phyloP scores from a whole-genome alignment of 1,140 invertebrate species.

The Antheraea pernyi region DNA sequence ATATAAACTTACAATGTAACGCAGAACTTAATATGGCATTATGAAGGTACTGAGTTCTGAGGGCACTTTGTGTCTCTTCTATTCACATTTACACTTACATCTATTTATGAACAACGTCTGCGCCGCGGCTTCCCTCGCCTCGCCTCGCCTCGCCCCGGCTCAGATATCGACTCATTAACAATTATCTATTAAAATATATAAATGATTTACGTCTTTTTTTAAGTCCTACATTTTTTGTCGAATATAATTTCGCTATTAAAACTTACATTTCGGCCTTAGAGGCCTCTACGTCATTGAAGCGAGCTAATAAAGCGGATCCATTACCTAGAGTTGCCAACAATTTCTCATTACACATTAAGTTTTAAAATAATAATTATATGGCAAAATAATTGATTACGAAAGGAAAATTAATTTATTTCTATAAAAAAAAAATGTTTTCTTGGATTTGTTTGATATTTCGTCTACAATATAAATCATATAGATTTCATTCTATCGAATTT shows the following conservation, averaged over 20 bases:
- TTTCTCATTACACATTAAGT: too few relatives aligned
- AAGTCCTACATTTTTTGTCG: not conserved
- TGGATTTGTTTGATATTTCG: too few relatives aligned
- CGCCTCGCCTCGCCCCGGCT: too few relatives aligned
- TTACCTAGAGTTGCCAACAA: too few relatives aligned
- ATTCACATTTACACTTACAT: slow-evolving; percentile 6
- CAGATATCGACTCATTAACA: not conserved
- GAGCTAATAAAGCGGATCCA: not conserved
- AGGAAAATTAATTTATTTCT: too few relatives aligned
- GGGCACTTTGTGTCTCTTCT: slow-evolving; percentile 5
- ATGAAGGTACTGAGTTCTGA: slow-evolving; percentile 13
- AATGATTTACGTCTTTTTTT: not conserved
- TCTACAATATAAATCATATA: too few relatives aligned
- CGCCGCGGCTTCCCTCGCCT: too few relatives aligned
- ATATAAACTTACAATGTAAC: slow-evolving; percentile 6
- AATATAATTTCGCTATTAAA: not conserved
- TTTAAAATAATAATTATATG: too few relatives aligned
- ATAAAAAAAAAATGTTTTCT: too few relatives aligned
- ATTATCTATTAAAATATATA: not conserved
- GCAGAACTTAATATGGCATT: slow-evolving; percentile 34
- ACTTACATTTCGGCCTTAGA: not conserved
- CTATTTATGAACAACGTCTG: not conserved
- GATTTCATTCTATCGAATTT: too few relatives aligned
- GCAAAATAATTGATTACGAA: too few relatives aligned
- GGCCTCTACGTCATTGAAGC: not conserved